Evolutionary conservation across 2,797 vertebrate species (phyloP), one percentile per base, ranked within the genome.

Genomic region (Epinephelus malabaricus): DNA sequence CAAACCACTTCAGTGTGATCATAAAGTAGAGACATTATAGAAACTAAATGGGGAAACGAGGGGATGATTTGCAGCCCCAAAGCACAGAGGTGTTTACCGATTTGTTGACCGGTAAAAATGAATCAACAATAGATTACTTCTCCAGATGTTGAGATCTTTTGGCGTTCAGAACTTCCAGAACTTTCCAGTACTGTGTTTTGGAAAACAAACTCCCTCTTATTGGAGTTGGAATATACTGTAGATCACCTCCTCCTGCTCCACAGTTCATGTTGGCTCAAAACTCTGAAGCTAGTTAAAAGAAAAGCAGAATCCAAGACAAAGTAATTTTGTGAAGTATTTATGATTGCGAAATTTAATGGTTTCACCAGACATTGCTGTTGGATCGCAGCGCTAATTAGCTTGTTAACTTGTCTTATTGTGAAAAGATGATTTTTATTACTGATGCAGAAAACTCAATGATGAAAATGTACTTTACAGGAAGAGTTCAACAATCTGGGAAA

Each of bases 131-230:
- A 50, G 12, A 51, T 77, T 15, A 40, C 4, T 47, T 56, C 2
- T 66, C 63, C 84, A 82, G 86, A 76, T 86, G 76, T 61, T 53
- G 43, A 49, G 30, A 72, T 58, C 14, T 30, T 54, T 47, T 69
- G 47, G 21, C 50, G 56, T 65, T 63, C 8, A 60, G 21, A 47
- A 30, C 0, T 2, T 54, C 53, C 2, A 43, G 13, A 47, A 63
- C 21, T 70, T 71, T 73, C 55, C 78, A 58, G 69, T 1, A 3
- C 27, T 72, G 17, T 79, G 58, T 71, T 78, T 70, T 59, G 49
- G 63, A 69, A 71, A 74, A 65, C n/a, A 76, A 66, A 34, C 18
- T 19, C 25, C 15, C 17, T 51, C 10, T 56, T 4, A 10, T 9
- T 56, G 21, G n/a, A 47, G 18, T n/a, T 34, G 7, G 21, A 69